A percentile compares a stretch with the other conserved stretches of the same genome.
Conservation (phyloP, 2,888 invertebrate genomes). For the Ferdinandea cuprea region DNA sequence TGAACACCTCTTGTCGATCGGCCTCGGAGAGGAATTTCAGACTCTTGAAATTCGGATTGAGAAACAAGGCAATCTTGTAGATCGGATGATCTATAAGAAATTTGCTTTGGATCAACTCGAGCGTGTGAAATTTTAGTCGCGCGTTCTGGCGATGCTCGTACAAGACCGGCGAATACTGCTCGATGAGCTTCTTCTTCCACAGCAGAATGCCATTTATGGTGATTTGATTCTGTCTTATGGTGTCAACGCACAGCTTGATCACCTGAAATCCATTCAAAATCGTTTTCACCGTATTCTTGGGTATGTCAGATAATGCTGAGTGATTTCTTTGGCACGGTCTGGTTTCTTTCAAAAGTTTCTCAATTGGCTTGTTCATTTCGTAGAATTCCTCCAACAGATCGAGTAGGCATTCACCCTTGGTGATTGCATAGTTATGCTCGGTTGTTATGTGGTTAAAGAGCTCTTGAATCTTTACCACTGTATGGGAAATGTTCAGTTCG, state of each 20-base stretch:
- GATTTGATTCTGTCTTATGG: conserved; percentile 61
- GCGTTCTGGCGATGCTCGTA: conserved; percentile 57
- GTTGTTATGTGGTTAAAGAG: conserved; percentile 49
- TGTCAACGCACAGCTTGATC: conserved; percentile 54
- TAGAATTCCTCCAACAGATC: conserved; percentile 60
- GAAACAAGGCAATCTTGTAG: conserved; percentile 64
- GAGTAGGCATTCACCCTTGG: conserved; percentile 47
- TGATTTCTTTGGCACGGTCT: conserved; percentile 57
- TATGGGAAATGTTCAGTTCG: conserved; percentile 43
- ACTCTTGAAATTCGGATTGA: conserved; percentile 61
- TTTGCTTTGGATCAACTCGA: conserved; percentile 39
- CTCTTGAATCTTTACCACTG: conserved; percentile 54
- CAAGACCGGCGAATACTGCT: conserved; percentile 56
- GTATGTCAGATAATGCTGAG: conserved; percentile 47
- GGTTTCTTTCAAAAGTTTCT: conserved; percentile 49
- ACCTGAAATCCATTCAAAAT: conserved; percentile 53
- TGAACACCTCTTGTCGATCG: conserved; percentile 54
- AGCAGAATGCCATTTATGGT: conserved; percentile 50
- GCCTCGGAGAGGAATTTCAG: conserved; percentile 52
- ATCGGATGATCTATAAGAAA: conserved; percentile 47
- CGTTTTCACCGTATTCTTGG: conserved; percentile 57
- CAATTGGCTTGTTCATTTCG: conserved; percentile 68
- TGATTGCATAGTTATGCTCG: conserved; percentile 46
- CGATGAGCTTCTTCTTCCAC: conserved; percentile 62
- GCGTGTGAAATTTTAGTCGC: conserved; percentile 50